A percentile compares a stretch with the other conserved stretches of the same genome.
phyloP scores from a whole-genome alignment of 2,797 vertebrate genomes.

The Sebastiscus tertius region DNA sequence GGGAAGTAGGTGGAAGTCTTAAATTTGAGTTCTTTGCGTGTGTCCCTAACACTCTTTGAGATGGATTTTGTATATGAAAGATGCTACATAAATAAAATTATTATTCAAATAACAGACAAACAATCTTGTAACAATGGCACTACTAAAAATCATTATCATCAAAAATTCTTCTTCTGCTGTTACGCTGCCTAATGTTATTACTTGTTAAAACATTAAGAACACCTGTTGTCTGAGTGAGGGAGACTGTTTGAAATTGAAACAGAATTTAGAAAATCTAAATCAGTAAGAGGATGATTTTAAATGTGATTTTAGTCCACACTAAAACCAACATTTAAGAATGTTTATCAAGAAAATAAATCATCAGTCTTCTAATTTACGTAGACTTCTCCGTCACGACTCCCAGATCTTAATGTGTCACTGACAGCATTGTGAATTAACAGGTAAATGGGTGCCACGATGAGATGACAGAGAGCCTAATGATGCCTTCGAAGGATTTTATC shows the following conservation, averaged over 20 bases:
- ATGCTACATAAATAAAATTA: not conserved
- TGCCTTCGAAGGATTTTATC: constrained; percentile 81
- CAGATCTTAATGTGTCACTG: constrained; percentile 38
- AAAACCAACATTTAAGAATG: not conserved
- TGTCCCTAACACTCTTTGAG: too few relatives aligned
- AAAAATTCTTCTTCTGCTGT: not conserved
- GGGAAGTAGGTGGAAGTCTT: too few relatives aligned
- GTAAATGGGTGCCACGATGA: constrained; percentile 89
- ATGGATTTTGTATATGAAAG: too few relatives aligned
- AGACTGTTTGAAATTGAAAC: not conserved
- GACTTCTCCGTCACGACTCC: not conserved
- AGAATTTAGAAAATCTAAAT: not conserved
- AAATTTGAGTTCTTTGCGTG: too few relatives aligned
- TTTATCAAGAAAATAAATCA: not conserved
- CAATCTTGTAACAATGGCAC: not conserved
- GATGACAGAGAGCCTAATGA: constrained; percentile 81
- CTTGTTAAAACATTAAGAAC: not conserved
- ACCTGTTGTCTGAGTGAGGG: not conserved
- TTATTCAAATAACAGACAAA: not conserved
- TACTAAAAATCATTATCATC: not conserved
- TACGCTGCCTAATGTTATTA: not conserved
- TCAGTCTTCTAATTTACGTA: not conserved
- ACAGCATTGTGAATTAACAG: constrained; percentile 84
- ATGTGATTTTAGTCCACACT: not conserved
- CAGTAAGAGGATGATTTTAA: not conserved